Conservation (phyloP, 2,888 invertebrate species). For the Horisme vitalbata region DNA sequence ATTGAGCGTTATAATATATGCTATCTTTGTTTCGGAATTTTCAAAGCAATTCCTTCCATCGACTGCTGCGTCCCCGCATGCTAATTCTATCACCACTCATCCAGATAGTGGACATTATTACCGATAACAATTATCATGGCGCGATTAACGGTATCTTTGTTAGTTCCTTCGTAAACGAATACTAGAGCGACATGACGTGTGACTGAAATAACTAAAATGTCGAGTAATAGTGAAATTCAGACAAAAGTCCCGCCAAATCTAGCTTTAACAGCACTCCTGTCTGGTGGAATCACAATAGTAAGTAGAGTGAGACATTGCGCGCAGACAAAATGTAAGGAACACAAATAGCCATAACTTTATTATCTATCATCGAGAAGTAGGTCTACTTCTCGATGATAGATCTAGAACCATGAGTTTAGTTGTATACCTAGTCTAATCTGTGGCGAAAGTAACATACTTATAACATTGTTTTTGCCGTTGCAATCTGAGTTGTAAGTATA, state of each 20-base stretch:
- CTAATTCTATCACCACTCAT: constrained; percentile 24
- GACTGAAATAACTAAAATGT: constrained; percentile 30
- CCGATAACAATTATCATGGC: constrained; percentile 72
- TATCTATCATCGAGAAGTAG: no score
- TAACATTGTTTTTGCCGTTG: no score
- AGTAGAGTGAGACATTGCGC: no score
- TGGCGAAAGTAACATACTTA: no score
- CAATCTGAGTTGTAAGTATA: no score
- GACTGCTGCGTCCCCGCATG: not conserved
- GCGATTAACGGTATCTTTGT: constrained; percentile 60
- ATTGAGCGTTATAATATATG: no score
- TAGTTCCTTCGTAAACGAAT: constrained; percentile 53
- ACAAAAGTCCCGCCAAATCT: constrained; percentile 43
- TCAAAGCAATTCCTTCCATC: constrained; percentile 1
- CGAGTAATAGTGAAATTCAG: constrained; percentile 13
- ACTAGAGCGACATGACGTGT: constrained; percentile 52
- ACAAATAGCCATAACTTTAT: no score
- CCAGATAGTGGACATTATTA: constrained; percentile 48
- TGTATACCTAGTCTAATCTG: no score
- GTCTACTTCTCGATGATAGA: no score
- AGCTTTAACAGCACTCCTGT: constrained; percentile 43
- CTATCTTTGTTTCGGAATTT: no score
- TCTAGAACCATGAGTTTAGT: no score
- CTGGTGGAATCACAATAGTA: constrained; percentile 55
- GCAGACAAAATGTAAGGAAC: no score